A percentile compares a stretch with the other conserved stretches of the same genome.
phyloP scores from a whole-genome alignment of 2,888 invertebrate genomes.

The Hydroisotoma schaefferi region DNA sequence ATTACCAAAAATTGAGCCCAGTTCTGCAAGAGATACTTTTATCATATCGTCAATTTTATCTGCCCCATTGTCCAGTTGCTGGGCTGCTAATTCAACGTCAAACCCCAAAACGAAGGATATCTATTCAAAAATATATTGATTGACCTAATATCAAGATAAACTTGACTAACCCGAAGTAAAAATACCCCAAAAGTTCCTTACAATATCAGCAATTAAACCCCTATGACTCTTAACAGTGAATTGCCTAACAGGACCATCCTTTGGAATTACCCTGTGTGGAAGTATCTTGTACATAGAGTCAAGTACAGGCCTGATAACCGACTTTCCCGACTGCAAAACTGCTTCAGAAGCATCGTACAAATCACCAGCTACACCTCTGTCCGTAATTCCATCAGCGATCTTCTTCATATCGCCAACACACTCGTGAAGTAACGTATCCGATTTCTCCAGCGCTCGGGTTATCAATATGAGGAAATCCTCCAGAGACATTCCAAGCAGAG shows the following conservation, averaged over 20 bases:
- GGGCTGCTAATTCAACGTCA: conserved; percentile 7
- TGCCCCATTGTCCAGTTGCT: conserved; percentile 3
- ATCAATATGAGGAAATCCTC: conserved; percentile 24
- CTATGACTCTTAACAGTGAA: neutral
- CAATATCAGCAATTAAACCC: conserved; percentile 10
- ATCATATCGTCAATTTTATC: neutral
- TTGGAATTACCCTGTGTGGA: neutral
- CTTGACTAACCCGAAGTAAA: too few relatives aligned
- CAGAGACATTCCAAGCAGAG: conserved; percentile 30
- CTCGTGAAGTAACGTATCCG: conserved; percentile 1
- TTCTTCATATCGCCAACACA: conserved; percentile 7
- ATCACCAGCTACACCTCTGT: conserved; percentile 10
- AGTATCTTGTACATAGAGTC: conserved; percentile 15
- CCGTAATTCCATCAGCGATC: conserved; percentile 6
- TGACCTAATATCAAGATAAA: too few relatives aligned
- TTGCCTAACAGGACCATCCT: neutral
- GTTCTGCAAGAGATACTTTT: too few relatives aligned
- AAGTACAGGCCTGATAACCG: conserved; percentile 19
- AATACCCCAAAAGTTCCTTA: neutral
- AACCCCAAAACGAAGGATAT: conserved; percentile 14
- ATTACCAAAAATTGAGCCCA: neutral
- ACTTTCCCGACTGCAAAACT: conserved; percentile 17
- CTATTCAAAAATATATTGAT: too few relatives aligned
- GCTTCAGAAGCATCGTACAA: conserved; percentile 11
- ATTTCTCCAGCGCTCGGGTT: conserved; percentile 5